A percentile compares a stretch with the other conserved stretches of the same genome.
Conservation (phyloP, 1,140 invertebrate genomes). For the Pinna nobilis region DNA sequence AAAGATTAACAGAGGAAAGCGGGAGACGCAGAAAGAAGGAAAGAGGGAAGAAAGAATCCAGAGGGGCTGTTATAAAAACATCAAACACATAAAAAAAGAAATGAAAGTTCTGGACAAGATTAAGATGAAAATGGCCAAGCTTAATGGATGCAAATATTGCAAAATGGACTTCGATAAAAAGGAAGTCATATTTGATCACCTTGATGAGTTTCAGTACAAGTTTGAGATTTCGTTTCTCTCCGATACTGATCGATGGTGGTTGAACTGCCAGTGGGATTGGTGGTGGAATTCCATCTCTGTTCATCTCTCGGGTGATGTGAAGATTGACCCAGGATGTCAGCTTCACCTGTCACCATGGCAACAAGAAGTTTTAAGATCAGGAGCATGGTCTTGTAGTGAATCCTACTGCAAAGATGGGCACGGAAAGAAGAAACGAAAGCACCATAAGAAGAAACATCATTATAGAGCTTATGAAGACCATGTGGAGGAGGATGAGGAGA, state of each 20-base stretch:
- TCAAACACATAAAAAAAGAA: too few species aligned
- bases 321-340: conserved; percentile 6
- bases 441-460: not conserved
- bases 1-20: conserved; percentile 12
- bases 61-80: conserved; percentile 7
- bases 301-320: not conserved
- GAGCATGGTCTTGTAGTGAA: conserved; percentile 7
- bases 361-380: not conserved
- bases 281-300: conserved; percentile 12
- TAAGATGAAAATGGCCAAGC: conserved; percentile 9
- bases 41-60: conserved; percentile 1
- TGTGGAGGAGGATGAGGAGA: not conserved
- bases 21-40: conserved; percentile 2
- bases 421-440: conserved; percentile 3
- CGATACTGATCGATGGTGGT: conserved; percentile 5
- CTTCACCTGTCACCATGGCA: conserved; percentile 1
- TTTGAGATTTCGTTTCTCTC: not conserved
- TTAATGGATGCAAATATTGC: conserved; percentile 3
- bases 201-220: conserved; percentile 7
- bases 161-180: conserved; percentile 10
- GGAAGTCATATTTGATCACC: not conserved
- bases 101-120: too few species aligned
- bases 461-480: not conserved
- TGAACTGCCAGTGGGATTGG: conserved; percentile 15
- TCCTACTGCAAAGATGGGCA: not conserved